Percentiles rank a stretch among this genome's conserved stretches.
Conservation (phyloP, 2,113 vertebrate species). For the Tetrao urogallus region DNA sequence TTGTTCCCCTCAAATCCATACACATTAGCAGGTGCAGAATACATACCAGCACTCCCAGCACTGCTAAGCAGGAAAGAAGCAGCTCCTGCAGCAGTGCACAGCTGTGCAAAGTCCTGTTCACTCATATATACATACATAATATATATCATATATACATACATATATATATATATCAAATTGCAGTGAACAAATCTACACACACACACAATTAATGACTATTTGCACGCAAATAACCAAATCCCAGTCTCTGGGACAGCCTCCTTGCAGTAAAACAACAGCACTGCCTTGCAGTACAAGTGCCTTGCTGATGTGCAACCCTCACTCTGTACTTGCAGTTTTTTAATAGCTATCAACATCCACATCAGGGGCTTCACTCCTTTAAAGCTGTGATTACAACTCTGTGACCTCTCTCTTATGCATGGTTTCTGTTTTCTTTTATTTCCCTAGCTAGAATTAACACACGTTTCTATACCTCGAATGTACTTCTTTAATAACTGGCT, state of each 20-base stretch:
- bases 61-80: neutral
- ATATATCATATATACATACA: too few species aligned
- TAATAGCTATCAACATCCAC: constrained; percentile 3
- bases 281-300: neutral
- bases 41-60: neutral
- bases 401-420: constrained; percentile 8
- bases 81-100: neutral
- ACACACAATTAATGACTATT: neutral
- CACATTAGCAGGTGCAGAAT: neutral
- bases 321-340: neutral
- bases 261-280: neutral
- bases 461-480: constrained; percentile 15
- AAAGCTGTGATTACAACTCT: constrained; percentile 50
- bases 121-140: neutral
- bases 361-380: constrained; percentile 9
- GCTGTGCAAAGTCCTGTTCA: neutral
- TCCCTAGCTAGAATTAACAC: constrained; percentile 50
- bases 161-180: neutral
- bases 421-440: constrained; percentile 50
- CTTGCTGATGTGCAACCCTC: constrained; percentile 23
- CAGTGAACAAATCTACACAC: neutral
- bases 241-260: neutral
- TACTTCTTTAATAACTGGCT: constrained; percentile 51
- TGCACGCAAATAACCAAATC: neutral
- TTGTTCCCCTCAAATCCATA: neutral